Conservation (phyloP, 1,140 invertebrate species). For the Lasioglossum albipes region DNA sequence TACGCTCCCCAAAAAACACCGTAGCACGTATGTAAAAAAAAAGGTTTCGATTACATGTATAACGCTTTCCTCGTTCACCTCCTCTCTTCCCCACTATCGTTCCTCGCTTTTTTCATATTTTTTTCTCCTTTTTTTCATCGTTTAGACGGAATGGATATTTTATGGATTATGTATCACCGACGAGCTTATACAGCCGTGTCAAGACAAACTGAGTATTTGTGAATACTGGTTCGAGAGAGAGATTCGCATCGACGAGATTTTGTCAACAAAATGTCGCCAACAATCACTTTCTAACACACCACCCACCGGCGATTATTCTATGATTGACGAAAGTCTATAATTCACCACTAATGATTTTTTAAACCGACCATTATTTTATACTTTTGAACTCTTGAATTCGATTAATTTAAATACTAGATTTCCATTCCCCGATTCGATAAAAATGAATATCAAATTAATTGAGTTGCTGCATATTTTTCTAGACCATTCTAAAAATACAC, state of each 20-base stretch:
- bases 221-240: constrained; percentile 35
- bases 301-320: no score
- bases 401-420: no score
- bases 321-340: no score
- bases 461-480: no score
- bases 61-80: constrained; percentile 42
- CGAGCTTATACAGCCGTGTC: constrained; percentile 19
- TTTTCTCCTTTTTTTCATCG: constrained; percentile 34
- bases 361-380: no score
- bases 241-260: constrained; percentile 23
- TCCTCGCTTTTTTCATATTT: constrained; percentile 27
- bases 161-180: constrained; percentile 54
- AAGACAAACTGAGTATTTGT: constrained; percentile 33
- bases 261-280: not conserved
- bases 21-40: constrained; percentile 17
- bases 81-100: constrained; percentile 9
- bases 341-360: no score
- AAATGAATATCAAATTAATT: no score
- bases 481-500: no score
- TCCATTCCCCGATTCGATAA: no score
- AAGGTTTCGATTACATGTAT: constrained; percentile 39
- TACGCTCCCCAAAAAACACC: not conserved
- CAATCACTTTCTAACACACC: no score
- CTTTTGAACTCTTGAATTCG: no score
- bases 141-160: constrained; percentile 64